Conservation (phyloP, 2,888 invertebrate species). For the Tiliacea citrago region DNA sequence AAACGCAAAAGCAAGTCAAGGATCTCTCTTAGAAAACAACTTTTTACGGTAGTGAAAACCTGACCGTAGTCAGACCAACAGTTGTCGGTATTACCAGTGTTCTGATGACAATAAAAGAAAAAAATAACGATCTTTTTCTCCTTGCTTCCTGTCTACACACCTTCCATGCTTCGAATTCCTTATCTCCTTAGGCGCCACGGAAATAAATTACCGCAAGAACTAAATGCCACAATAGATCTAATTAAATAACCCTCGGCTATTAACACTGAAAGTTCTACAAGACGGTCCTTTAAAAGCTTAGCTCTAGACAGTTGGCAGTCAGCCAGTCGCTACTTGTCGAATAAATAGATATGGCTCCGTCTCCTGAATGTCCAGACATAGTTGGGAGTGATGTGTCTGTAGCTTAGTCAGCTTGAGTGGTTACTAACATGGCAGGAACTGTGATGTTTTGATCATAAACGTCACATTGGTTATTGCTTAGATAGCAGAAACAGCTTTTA, state of each 20-base stretch:
- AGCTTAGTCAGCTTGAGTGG: slow-evolving; percentile 36
- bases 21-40: neutral
- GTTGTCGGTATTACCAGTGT: neutral
- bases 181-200: slow-evolving; percentile 44
- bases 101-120: neutral
- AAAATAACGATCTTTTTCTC: neutral
- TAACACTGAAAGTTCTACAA: slow-evolving; percentile 39
- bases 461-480: slow-evolving; percentile 13
- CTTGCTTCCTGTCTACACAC: slow-evolving; percentile 13
- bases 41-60: neutral
- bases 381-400: slow-evolving; percentile 41
- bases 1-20: neutral
- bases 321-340: slow-evolving; percentile 63
- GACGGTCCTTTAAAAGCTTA: slow-evolving; percentile 63
- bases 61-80: neutral
- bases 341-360: slow-evolving; percentile 64
- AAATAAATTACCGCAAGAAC: slow-evolving; percentile 33
- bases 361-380: slow-evolving; percentile 59
- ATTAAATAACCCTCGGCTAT: slow-evolving; percentile 57
- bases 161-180: slow-evolving; percentile 23
- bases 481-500: slow-evolving; percentile 12
- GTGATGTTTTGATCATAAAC: slow-evolving; percentile 36
- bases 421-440: slow-evolving; percentile 28
- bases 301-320: slow-evolving; percentile 59
- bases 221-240: slow-evolving; percentile 54